Base-by-base conservation (phyloP, 2,113 vertebrate species). In the Struthio camelus region DNA sequence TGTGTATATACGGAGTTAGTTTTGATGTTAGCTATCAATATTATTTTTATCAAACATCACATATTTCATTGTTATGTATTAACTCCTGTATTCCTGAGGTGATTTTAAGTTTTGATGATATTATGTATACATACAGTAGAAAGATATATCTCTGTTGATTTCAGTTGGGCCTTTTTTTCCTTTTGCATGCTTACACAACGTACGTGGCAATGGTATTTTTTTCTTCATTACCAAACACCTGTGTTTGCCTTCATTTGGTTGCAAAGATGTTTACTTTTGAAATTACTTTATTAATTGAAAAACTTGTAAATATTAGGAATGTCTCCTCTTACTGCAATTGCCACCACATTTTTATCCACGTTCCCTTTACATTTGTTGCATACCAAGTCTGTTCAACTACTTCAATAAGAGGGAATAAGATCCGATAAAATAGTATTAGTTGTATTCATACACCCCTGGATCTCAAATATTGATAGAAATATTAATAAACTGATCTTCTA, bases 271-370 rank as follows among this genome's bases (percentile, higher is more conserved):
- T 97, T 95, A 79, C 82, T 97, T 89, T 90, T 78, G 81, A 97
- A 97, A 93, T 96, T 89, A 91, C 82, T 94, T 96, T 93, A 91
- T 96, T 97, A 97, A 95, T 88, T 96, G 71, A 93, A 97, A 97
- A 96, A 95, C 83, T 72, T 94, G 90, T 95, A 96, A 95, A 96
- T 91, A 94, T 93, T 95, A 61, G 95, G 89, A 94, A 80, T 87
- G 79, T 90, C 92, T 95, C 87, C 85, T 94, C 85, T 93, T 95
- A 87, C 95, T 83, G 78, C 90, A 96, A 96, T 96, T 97, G 93
- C 80, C 71, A 88, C 58, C 76, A 80, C 86, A 77, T 92, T 96
- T 95, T 93, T 86, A 90, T 94, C 69, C 80, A 70, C 38, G 24
- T 88, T 95, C 18, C 24, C 38, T 88, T 82, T 87, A 85, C 72